These are phyloP conservation scores for Spilogale gracilis DNA, from an alignment of 2,113 vertebrate species.

Conservation along the genomic window DNA sequence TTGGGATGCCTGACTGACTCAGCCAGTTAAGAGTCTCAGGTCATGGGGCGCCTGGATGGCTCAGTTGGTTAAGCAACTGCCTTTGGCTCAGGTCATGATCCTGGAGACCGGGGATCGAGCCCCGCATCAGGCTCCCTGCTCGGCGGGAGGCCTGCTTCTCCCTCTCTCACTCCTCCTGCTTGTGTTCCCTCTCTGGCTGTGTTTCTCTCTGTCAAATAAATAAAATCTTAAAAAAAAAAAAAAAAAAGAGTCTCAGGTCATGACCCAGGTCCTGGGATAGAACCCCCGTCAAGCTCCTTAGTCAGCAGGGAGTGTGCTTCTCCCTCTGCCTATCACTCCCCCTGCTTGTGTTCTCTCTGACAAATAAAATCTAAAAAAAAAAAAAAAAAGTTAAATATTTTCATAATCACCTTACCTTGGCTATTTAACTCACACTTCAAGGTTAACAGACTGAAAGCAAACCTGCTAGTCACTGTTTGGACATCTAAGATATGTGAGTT, in stretches of 20 bases:
- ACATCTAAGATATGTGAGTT: conserved; percentile 7
- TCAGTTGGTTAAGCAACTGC: not conserved
- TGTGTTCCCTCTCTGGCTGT: no score
- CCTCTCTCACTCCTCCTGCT: no score
- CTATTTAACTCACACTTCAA: conserved; percentile 28
- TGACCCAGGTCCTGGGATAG: not conserved
- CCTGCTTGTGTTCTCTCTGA: not conserved
- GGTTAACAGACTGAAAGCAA: conserved; percentile 61
- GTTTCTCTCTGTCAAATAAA: no score
- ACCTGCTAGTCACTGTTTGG: conserved; percentile 20
- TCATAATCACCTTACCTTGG: conserved; percentile 45
- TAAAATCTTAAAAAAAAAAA: no score
- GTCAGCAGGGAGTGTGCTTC: not conserved
- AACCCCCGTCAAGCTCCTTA: not conserved
- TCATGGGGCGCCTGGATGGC: not conserved
- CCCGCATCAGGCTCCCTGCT: no score
- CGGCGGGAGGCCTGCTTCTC: no score
- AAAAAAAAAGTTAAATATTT: conserved; percentile 10
- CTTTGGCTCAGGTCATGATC: not conserved
- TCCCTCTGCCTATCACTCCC: not conserved
- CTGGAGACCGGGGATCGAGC: no score
- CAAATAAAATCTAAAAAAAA: not conserved
- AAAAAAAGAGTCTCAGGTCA: not conserved
- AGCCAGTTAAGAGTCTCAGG: not conserved
- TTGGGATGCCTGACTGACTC: not conserved